Evolutionary conservation across 2,888 invertebrate species (phyloP), one percentile per base, ranked within the genome.

Genomic region (Acleris holmiana): DNA sequence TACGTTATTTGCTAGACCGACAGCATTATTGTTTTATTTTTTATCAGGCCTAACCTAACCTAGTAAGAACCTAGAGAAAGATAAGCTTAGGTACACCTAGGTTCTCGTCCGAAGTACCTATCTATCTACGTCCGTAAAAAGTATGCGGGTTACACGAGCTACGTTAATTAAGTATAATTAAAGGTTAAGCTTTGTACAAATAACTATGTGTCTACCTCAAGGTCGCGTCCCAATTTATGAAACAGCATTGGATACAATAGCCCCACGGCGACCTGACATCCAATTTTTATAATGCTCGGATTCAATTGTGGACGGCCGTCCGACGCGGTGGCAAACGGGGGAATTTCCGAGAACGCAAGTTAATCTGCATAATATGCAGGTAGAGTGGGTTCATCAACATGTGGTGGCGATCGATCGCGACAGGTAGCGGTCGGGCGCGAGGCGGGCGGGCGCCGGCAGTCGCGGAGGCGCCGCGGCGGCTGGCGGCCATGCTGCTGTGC

Each of bases 291-390:
- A 59, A 60, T 60, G 59, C 41, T 55, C 21, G 49, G 23, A 41
- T 54, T 54, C 41, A 53, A 54, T 59, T 54, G 59, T 59, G 29
- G 29, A 29, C 29, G 29, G 29, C 29, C 10, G 29, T 48, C 55
- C 55, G 25, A 25, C 46, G 25, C n/a, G 54, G 59, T 25, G 29
- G 49, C 49, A 44, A 46, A 29, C 66, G 69, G 61, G 60, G 68
- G 68, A 60, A 69, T 72, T 78, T 80, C 76, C 69, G 68, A 70
- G 73, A 75, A 72, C 67, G 76, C 75, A 71, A 67, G 68, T 74
- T 76, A 79, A 83, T 88, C 77, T 82, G 82, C 85, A 87, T 87
- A 86, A 83, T 79, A 85, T 85, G 84, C 82, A 79, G 85, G 83
- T 75, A 76, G 77, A 62, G 70, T 79, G 83, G 77, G 85, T 84